Conservation (phyloP, 2,113 vertebrate genomes). For the Dipodomys ordii region DNA sequence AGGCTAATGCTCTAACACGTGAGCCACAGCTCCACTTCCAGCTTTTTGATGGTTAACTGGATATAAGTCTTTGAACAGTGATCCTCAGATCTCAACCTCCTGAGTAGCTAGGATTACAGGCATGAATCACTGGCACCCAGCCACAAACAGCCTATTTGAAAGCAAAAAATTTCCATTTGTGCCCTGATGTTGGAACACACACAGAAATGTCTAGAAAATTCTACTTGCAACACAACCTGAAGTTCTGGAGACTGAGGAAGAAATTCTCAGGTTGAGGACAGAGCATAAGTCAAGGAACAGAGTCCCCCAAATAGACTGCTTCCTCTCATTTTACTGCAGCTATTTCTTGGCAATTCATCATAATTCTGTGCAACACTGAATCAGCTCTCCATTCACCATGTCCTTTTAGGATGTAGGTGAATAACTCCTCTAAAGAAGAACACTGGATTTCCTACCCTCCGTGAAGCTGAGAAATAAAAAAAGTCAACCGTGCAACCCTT, state of each 20-base stretch:
- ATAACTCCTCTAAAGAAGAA: background rate
- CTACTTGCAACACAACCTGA: background rate
- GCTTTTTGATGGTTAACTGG: too few relatives aligned
- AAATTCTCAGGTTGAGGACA: background rate
- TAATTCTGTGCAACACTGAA: background rate
- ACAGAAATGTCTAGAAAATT: background rate
- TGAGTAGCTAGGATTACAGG: too few relatives aligned
- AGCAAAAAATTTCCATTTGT: background rate
- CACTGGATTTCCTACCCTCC: background rate
- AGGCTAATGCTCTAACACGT: too few relatives aligned
- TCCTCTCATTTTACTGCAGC: background rate
- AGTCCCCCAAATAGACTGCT: too few relatives aligned
- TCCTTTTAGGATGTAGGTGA: background rate
- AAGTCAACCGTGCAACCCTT: background rate
- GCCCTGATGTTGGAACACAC: background rate
- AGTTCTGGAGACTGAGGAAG: background rate
- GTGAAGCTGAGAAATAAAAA: background rate
- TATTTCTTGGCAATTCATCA: background rate
- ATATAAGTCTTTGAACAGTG: too few relatives aligned
- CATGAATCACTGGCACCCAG: too few relatives aligned
- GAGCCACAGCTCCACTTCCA: too few relatives aligned
- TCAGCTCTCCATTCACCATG: background rate
- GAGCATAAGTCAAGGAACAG: background rate
- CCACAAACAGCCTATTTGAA: background rate
- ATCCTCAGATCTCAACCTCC: too few relatives aligned